Percentiles rank a stretch among this genome's conserved stretches.
Conservation (phyloP, 2,797 vertebrate genomes). For the Loriculus beryllinus region DNA sequence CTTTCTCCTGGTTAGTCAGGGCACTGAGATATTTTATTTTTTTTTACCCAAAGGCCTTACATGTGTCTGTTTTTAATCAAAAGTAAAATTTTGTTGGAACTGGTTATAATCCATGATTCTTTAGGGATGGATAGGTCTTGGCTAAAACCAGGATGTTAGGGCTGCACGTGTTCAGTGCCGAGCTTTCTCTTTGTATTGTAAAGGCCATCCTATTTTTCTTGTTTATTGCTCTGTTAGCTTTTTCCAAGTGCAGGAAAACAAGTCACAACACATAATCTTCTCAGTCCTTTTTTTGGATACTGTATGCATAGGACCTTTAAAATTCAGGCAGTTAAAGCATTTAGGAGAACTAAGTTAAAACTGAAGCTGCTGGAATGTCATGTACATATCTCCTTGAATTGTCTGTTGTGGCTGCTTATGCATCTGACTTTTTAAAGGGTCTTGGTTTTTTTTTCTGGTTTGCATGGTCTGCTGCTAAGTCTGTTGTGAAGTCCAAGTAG, state of each 20-base stretch:
- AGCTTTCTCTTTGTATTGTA: neutral
- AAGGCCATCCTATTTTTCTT: neutral
- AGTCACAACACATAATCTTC: neutral
- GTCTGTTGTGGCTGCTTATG: neutral
- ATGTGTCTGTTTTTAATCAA: neutral
- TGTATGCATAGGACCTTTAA: neutral
- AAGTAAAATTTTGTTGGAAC: neutral
- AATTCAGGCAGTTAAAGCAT: neutral
- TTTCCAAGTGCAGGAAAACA: neutral
- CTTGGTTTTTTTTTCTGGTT: neutral
- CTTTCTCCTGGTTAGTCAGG: neutral
- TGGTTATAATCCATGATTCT: neutral
- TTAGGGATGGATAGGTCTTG: neutral
- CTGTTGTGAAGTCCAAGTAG: neutral
- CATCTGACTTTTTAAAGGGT: neutral
- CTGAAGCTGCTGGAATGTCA: neutral
- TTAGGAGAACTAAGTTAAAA: neutral
- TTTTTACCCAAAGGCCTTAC: neutral
- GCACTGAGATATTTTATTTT: neutral
- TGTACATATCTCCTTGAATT: neutral
- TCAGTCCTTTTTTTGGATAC: neutral
- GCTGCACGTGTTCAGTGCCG: neutral
- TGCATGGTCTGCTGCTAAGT: neutral
- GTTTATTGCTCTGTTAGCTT: neutral
- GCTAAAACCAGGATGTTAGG: neutral